Evolutionary conservation across 1,140 invertebrate genomes (phyloP).

Genomic region (Drosophila micromelanica): DNA sequence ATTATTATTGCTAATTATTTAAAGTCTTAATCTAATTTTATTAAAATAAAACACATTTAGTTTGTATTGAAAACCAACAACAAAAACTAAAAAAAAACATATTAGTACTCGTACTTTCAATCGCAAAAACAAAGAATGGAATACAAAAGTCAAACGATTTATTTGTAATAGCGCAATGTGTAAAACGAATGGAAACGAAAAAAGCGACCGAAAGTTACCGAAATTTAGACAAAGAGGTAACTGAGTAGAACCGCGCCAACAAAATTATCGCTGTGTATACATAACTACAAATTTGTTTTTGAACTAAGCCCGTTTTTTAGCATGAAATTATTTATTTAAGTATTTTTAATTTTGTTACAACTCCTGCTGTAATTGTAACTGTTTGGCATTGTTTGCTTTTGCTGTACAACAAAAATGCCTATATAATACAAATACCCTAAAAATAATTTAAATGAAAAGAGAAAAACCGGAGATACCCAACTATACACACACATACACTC

Average conservation of each 20-base stretch:
- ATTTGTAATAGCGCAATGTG: slow-evolving; percentile 79
- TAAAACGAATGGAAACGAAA: slow-evolving; percentile 49
- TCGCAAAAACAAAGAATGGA: slow-evolving; percentile 32
- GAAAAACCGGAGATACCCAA: slow-evolving; percentile 46
- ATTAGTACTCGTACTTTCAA: slow-evolving; percentile 75
- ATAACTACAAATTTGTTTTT: slow-evolving; percentile 50
- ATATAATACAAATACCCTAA: slow-evolving; percentile 43
- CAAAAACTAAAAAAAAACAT: slow-evolving; percentile 46
- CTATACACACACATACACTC: slow-evolving; percentile 66
- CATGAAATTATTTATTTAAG: slow-evolving; percentile 77
- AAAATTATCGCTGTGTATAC: slow-evolving; percentile 13
- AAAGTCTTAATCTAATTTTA: slow-evolving; percentile 72
- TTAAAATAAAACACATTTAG: slow-evolving; percentile 61
- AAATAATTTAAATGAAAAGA: slow-evolving; percentile 35
- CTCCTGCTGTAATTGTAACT: slow-evolving; percentile 64
- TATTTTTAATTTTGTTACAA: slow-evolving; percentile 74
- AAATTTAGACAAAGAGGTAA: not conserved
- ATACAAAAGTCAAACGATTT: slow-evolving; percentile 61
- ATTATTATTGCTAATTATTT: slow-evolving; percentile 80
- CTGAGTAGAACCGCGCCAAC: not conserved
- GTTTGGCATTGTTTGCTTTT: slow-evolving; percentile 69
- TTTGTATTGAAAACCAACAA: slow-evolving; percentile 58
- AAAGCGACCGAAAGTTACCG: slow-evolving; percentile 6
- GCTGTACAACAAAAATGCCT: slow-evolving; percentile 53
- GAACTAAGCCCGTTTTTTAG: slow-evolving; percentile 62